phyloP scores from a whole-genome alignment of 2,888 invertebrate genomes.

The Oscheius sp. region DNA sequence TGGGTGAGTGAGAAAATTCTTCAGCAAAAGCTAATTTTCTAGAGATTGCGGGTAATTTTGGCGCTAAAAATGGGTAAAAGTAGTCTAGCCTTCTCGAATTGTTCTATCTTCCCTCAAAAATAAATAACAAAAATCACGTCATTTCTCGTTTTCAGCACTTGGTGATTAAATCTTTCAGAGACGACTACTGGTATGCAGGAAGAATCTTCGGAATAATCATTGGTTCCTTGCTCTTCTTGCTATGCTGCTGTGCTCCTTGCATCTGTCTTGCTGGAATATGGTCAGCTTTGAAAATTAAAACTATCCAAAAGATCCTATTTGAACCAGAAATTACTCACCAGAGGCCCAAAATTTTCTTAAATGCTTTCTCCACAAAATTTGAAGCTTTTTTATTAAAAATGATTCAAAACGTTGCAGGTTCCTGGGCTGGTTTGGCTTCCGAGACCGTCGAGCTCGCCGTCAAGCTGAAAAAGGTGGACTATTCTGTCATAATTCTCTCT shows the following conservation, averaged over 20 bases:
- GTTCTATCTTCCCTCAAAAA: background rate
- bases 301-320: too few species aligned
- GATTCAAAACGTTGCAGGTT: conserved; percentile 42
- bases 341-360: background rate
- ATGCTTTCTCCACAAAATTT: background rate
- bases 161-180: conserved; percentile 38
- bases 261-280: conserved; percentile 66
- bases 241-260: conserved; percentile 66
- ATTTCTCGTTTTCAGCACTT: background rate
- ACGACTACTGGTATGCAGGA: conserved; percentile 68
- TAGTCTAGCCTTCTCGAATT: background rate
- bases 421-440: conserved; percentile 67
- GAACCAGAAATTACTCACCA: too few species aligned
- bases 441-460: conserved; percentile 29
- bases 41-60: background rate
- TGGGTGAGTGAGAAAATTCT: conserved; percentile 6
- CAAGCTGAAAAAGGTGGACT: conserved; percentile 17
- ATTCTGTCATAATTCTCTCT: too few species aligned
- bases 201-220: conserved; percentile 65
- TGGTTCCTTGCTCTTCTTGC: conserved; percentile 59
- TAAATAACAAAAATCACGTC: background rate
- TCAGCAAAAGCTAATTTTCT: background rate
- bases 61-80: background rate
- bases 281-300: conserved; percentile 37
- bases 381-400: background rate